These are phyloP conservation scores for Petrocephalus schoutedeni DNA, from an alignment of 2,797 vertebrate genomes.

Conservation along the genomic window DNA sequence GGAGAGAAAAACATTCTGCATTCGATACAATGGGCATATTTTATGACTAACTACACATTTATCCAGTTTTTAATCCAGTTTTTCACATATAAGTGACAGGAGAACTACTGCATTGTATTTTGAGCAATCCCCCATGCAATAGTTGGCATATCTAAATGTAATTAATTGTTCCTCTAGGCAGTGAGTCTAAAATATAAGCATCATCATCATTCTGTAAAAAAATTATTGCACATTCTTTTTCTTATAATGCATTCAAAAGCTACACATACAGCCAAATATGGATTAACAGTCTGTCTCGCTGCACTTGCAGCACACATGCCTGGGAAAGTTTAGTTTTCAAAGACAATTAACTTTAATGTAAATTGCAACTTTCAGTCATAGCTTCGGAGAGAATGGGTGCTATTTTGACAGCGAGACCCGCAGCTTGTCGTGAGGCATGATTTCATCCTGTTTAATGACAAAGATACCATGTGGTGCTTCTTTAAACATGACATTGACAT, in stretches of 20 bases:
- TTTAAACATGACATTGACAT: slow-evolving; percentile 76
- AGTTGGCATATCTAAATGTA: background rate
- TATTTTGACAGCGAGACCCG: slow-evolving; percentile 68
- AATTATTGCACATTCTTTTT: background rate
- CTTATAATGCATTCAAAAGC: background rate
- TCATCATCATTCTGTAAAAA: background rate
- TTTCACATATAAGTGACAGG: background rate
- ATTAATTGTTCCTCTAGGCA: background rate
- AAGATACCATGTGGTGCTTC: slow-evolving; percentile 78
- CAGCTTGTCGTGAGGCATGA: slow-evolving; percentile 62
- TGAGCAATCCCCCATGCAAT: background rate
- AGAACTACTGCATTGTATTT: slow-evolving; percentile 10
- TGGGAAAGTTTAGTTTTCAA: slow-evolving; percentile 66
- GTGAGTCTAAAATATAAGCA: background rate
- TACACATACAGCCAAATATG: background rate
- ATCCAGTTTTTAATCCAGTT: background rate
- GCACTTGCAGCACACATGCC: slow-evolving; percentile 20
- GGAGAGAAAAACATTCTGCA: background rate
- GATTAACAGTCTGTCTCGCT: slow-evolving; percentile 45
- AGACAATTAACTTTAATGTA: slow-evolving; percentile 74
- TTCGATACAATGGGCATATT: background rate
- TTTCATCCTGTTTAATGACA: slow-evolving; percentile 69
- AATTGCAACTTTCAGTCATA: slow-evolving; percentile 67
- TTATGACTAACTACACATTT: background rate
- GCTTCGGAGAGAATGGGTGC: slow-evolving; percentile 47